phyloP scores from a whole-genome alignment of 2,113 vertebrate species.

The Panthera uncia region DNA sequence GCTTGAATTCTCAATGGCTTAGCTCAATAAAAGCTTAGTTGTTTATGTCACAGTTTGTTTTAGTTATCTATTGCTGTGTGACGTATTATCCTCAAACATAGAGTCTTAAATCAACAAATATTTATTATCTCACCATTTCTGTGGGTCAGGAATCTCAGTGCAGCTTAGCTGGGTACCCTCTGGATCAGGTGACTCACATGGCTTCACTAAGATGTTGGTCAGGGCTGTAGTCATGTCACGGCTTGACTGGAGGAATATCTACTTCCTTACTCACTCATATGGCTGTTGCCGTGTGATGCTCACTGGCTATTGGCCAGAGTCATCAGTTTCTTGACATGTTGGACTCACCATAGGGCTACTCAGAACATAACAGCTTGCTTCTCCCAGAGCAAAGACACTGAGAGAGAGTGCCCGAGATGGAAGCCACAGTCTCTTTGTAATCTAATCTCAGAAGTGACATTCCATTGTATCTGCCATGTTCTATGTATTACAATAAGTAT shows the following conservation, averaged over 20 bases:
- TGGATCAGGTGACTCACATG: not conserved
- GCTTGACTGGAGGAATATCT: not conserved
- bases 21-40: not conserved
- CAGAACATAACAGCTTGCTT: not conserved
- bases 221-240: not conserved
- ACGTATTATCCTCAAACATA: not conserved
- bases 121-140: not conserved
- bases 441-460: not conserved
- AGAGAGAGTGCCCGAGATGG: not conserved
- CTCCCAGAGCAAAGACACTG: not conserved
- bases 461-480: not conserved
- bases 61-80: not conserved
- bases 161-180: not conserved
- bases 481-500: not conserved
- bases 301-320: not conserved
- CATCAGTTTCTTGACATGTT: not conserved
- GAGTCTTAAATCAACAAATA: not conserved
- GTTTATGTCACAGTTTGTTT: not conserved
- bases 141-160: not conserved
- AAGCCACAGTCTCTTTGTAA: not conserved
- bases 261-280: not conserved
- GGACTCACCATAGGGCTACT: not conserved
- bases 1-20: slow-evolving; percentile 28
- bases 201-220: not conserved
- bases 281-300: not conserved